Evolutionary conservation across 1,140 invertebrate species (phyloP), one percentile per base, ranked within the genome.

Genomic region (Pogonognathellus flavescens): DNA sequence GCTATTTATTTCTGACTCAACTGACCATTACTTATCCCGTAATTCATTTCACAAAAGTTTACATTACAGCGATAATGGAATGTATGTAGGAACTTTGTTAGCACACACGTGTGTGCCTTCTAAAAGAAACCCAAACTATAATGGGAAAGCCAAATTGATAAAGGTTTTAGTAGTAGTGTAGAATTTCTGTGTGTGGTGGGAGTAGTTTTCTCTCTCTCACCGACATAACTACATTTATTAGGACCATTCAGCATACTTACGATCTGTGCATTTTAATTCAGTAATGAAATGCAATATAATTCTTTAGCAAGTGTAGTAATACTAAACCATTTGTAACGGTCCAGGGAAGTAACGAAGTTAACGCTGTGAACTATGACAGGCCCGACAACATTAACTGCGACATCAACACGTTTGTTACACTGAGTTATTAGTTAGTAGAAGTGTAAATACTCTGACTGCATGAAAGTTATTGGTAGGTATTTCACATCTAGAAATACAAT

Each of bases 221-320:
- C 31, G 31, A 41, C 31, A 41, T 41, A 41, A 41, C 31, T 41
- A 41, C 31, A 41, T 41, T 41, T 41, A 41, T 41, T 41, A 41
- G 31, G 1, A 41, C 31, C 31, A 41, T 41, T 41, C 2, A 41
- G 6, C 31, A 41, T 41, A 3, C 31, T 49, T 49, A 10, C 14
- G 16, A 16, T 16, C 16, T 50, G 70, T 76, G 41, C 49, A 1
- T 16, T n/a, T 41, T 76, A 31, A 13, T 49, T 18, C 16, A 49
- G 70, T 18, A 50, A 50, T 41, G 70, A n/a, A 76, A 76, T 76
- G 70, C 49, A 50, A 76, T 76, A 76, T 76, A 76, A 41, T 76
- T 76, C 31, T 41, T 41, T 41, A 41, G 31, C 31, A 41, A 41
- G 31, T 41, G 31, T 6, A 3, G 31, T 6, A n/a, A n/a, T 41